These are phyloP conservation scores for Zootermopsis nevadensis DNA, from an alignment of 2,888 invertebrate genomes.

Conservation along the genomic window DNA sequence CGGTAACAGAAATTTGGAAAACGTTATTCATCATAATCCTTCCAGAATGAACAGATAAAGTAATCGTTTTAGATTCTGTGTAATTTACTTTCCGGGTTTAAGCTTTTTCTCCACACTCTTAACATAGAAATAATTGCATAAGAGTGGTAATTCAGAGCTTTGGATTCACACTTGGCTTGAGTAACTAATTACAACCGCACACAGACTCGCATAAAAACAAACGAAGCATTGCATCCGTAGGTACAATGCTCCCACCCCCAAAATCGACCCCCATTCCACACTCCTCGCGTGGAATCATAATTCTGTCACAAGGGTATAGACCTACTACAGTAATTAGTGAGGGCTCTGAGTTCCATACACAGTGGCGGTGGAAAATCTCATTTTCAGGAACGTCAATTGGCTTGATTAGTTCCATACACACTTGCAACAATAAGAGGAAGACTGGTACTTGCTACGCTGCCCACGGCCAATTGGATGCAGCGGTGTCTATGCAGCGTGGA, in stretches of 20 bases:
- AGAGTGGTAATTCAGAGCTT: neutral
- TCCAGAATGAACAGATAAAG: neutral
- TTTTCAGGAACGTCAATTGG: slow-evolving; percentile 26
- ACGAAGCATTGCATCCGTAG: neutral
- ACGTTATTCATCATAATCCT: no score
- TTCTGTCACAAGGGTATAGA: neutral
- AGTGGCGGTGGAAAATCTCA: slow-evolving; percentile 26
- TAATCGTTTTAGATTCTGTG: neutral
- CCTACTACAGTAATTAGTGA: slow-evolving; percentile 31
- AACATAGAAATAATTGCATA: neutral
- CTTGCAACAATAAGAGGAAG: neutral
- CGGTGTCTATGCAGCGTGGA: neutral
- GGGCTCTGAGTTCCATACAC: neutral
- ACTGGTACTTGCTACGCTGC: no score
- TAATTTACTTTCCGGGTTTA: neutral
- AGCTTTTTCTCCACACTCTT: neutral
- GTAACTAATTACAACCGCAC: neutral
- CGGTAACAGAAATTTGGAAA: no score
- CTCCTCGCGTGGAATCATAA: neutral
- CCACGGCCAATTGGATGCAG: neutral
- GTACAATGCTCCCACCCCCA: neutral
- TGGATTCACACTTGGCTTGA: neutral
- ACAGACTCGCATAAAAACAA: neutral
- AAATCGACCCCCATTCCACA: no score
- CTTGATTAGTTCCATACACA: slow-evolving; percentile 36